Conservation (phyloP, 2,113 vertebrate species). For the Verasper variegatus region DNA sequence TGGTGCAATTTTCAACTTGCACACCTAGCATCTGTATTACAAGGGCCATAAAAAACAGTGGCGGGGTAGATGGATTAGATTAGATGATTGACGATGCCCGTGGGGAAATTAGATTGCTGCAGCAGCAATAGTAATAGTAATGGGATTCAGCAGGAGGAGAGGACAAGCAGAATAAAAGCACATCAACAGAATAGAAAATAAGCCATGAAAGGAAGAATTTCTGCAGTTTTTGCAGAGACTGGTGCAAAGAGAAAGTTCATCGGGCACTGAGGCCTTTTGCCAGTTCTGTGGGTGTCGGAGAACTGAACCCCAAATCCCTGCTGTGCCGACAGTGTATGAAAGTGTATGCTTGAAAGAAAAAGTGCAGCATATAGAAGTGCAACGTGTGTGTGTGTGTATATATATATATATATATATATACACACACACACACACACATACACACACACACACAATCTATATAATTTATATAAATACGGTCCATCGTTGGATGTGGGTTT, state of each 20-base stretch:
- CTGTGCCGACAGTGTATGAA: too few relatives aligned
- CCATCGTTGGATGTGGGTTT: too few relatives aligned
- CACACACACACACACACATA: too few relatives aligned
- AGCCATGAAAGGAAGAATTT: conserved; percentile 42
- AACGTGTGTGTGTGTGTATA: too few relatives aligned
- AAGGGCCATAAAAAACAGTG: conserved; percentile 52
- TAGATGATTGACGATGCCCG: conserved; percentile 72
- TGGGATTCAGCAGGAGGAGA: conserved; percentile 54
- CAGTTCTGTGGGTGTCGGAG: neutral
- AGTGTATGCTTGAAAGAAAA: too few relatives aligned
- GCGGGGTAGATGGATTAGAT: conserved; percentile 71
- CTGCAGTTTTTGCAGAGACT: conserved; percentile 33
- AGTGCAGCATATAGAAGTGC: too few relatives aligned
- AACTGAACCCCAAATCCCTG: too few relatives aligned
- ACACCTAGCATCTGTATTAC: conserved; percentile 60
- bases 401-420: too few relatives aligned
- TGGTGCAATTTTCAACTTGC: conserved; percentile 55
- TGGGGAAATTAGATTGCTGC: conserved; percentile 73
- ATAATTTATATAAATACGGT: too few relatives aligned
- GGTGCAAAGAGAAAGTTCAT: neutral
- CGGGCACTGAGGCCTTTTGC: neutral
- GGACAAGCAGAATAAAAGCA: conserved; percentile 49
- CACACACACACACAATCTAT: too few relatives aligned
- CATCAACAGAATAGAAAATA: conserved; percentile 48
- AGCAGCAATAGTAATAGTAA: conserved; percentile 57